phyloP scores from a whole-genome alignment of 2,888 invertebrate genomes.

The Coenonympha arcania region DNA sequence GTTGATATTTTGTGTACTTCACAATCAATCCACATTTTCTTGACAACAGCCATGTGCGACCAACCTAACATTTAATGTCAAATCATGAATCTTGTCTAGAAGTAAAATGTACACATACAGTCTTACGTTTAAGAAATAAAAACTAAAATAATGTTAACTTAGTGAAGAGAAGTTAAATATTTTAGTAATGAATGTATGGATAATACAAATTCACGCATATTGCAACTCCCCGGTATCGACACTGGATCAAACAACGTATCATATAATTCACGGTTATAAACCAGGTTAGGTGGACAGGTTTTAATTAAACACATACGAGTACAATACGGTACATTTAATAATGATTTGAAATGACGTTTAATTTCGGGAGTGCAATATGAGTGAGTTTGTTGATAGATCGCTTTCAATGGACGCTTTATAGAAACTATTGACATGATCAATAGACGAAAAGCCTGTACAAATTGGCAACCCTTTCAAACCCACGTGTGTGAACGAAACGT shows the following conservation, averaged over 20 bases:
- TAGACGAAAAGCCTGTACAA: slow-evolving; percentile 62
- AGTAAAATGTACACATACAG: slow-evolving; percentile 31
- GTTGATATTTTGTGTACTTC: background rate
- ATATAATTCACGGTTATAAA: background rate
- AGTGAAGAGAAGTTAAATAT: slow-evolving; percentile 56
- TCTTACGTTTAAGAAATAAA: slow-evolving; percentile 42
- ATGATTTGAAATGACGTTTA: slow-evolving; percentile 3
- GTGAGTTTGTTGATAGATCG: slow-evolving; percentile 25
- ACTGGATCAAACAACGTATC: too few relatives aligned
- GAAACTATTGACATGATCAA: slow-evolving; percentile 63
- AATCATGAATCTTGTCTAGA: slow-evolving; percentile 17
- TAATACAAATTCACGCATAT: slow-evolving; percentile 21
- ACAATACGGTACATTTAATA: background rate
- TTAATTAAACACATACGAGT: background rate
- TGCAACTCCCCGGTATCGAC: slow-evolving; percentile 11
- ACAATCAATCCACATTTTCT: background rate
- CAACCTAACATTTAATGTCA: background rate
- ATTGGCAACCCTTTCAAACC: slow-evolving; percentile 41
- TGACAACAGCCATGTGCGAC: background rate
- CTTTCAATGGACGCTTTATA: slow-evolving; percentile 42
- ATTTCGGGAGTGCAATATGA: slow-evolving; percentile 21
- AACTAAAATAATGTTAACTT: slow-evolving; percentile 61
- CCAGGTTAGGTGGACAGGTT: background rate
- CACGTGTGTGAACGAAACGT: slow-evolving; percentile 40
- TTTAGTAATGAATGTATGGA: slow-evolving; percentile 40